Conservation (phyloP, 2,888 invertebrate species). For the Lottia gigantea region DNA sequence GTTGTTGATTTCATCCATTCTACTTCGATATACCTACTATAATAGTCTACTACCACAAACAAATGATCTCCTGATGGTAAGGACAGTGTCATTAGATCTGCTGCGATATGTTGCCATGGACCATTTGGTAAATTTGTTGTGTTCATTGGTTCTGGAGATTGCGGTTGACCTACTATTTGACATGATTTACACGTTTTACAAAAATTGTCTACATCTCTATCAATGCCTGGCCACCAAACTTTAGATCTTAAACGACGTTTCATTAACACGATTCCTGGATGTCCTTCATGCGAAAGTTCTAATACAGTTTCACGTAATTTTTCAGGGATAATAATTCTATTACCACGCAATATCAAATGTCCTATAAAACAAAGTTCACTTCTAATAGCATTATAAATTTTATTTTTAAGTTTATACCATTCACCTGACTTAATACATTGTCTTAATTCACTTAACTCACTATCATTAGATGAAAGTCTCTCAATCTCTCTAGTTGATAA, state of each 20-base stretch:
- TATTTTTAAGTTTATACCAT: background rate
- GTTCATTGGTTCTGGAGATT: no score
- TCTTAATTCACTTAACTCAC: background rate
- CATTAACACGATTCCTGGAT: slow-evolving; percentile 37
- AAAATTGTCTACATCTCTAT: slow-evolving; percentile 24
- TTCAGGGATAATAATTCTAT: no score
- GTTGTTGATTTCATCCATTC: no score
- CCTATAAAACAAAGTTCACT: no score
- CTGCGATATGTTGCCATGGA: no score
- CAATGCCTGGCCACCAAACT: slow-evolving; percentile 43
- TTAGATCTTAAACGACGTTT: slow-evolving; percentile 31
- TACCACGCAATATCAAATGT: no score
- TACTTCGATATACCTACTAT: no score
- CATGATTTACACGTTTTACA: slow-evolving; percentile 31
- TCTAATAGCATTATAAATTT: no score
- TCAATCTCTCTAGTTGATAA: background rate
- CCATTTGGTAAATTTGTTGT: no score
- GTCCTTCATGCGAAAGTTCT: slow-evolving; percentile 25
- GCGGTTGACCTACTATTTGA: background rate
- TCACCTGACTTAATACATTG: background rate
- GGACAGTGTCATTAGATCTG: no score
- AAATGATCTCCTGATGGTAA: no score
- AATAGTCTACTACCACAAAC: no score
- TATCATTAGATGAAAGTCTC: background rate
- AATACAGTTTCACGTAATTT: background rate